These are phyloP conservation scores for Poeciliopsis presidionis DNA, from an alignment of 2,797 vertebrate species.

Conservation along the genomic window DNA sequence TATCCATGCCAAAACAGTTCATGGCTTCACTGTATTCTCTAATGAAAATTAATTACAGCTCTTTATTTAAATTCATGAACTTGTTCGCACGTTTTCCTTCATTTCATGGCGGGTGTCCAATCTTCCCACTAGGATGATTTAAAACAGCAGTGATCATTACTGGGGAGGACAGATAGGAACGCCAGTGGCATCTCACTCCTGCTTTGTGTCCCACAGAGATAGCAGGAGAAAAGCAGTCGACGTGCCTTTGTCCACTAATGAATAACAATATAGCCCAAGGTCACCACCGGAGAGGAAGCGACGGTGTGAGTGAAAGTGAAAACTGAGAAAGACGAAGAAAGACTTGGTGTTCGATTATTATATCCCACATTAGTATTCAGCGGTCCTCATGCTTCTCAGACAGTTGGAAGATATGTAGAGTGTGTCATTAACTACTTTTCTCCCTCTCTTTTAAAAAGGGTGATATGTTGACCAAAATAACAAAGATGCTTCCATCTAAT, in stretches of 20 bases:
- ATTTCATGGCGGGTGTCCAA: constrained; percentile 47
- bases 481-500: neutral
- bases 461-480: neutral
- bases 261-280: constrained; percentile 79
- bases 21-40: neutral
- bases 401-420: constrained; percentile 12
- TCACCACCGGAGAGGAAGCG: constrained; percentile 49
- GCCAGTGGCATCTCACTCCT: constrained; percentile 39
- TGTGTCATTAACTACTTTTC: constrained; percentile 30
- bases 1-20: neutral
- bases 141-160: constrained; percentile 55
- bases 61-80: neutral
- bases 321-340: constrained; percentile 25
- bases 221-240: constrained; percentile 42
- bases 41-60: neutral
- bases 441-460: neutral
- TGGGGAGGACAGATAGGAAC: constrained; percentile 48
- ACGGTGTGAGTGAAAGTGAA: neutral
- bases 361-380: constrained; percentile 53
- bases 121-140: constrained; percentile 47
- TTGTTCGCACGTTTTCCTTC: constrained; percentile 30
- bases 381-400: constrained; percentile 7
- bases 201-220: constrained; percentile 63
- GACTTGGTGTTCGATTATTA: constrained; percentile 26
- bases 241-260: constrained; percentile 62